Evolutionary conservation across 1,140 invertebrate species (phyloP), one percentile per base, ranked within the genome.

Genomic region (Campodea augens): DNA sequence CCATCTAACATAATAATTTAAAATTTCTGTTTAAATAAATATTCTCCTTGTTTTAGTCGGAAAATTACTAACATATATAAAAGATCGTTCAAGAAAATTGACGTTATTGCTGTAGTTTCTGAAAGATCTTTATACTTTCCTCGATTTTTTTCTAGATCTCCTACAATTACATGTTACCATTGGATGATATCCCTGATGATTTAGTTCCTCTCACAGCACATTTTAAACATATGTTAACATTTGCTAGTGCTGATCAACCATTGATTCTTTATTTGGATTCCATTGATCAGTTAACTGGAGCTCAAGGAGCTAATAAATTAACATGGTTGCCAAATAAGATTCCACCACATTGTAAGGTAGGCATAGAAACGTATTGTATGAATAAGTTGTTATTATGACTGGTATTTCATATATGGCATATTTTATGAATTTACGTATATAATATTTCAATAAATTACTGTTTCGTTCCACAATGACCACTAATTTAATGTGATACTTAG

Each of bases 181-280:
- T 88, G 58, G 88, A 93, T 56, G 81, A 85, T 38, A 92, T 95
- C 44, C 92, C 93, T 0, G 88, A 93, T 57, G 93, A 98, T 62
- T 62, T 97, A 45, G 89, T 96, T 13, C 91, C 90, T 5, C 66
- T 98, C 10, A 92, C 89, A 19, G 89, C 89, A 10, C 80, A 95
- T 63, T 93, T 97, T 61, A 97, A 98, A 64, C 79, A 91, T 55
- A 67, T 98, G 22, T 64, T 97, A 37, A 85, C 79, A 13, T 71
- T 80, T 55, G 86, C 87, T 1, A 81, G 70, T 2, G 54, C 67
- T 22, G 75, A 88, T 49, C 84, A 90, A 57, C 86, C 88, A 1
- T 66, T 93, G 13, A 65, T 89, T 1, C 65, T 95, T 12, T 91
- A 89, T 59, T 63, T 95, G 46, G 90, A 95, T 59, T 91, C 86